Percentiles rank a stretch among this genome's conserved stretches.
phyloP scores from a whole-genome alignment of 1,140 invertebrate species.

The Cyclina sinensis region DNA sequence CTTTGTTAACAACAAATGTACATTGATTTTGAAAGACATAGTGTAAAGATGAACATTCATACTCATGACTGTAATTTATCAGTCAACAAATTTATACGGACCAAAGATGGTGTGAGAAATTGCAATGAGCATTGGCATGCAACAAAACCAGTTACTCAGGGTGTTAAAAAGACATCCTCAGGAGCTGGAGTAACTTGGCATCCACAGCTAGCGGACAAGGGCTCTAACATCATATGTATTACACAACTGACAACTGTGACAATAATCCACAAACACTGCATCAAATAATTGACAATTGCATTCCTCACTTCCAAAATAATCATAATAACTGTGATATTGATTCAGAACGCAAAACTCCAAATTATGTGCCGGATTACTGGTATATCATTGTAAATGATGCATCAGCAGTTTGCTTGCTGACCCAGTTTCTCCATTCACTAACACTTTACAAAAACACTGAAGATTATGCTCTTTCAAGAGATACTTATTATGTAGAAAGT shows the following conservation, averaged over 20 bases:
- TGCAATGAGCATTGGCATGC: slow-evolving; percentile 17
- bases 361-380: neutral
- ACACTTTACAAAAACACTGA: neutral
- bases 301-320: neutral
- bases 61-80: slow-evolving; percentile 16
- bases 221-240: neutral
- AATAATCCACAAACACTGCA: neutral
- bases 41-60: neutral
- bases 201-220: slow-evolving; percentile 10
- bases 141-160: slow-evolving; percentile 18
- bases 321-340: neutral
- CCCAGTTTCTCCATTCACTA: neutral
- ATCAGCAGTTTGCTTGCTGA: no score
- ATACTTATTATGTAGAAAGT: slow-evolving; percentile 18
- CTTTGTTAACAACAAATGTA: slow-evolving; percentile 16
- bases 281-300: slow-evolving; percentile 8
- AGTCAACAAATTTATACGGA: neutral
- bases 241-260: neutral
- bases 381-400: neutral
- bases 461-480: neutral
- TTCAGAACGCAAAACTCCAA: neutral
- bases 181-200: slow-evolving; percentile 16
- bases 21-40: slow-evolving; percentile 3
- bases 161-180: neutral
- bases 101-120: neutral